phyloP scores from a whole-genome alignment of 2,797 vertebrate species.

The Neosilurus mollespiculum region DNA sequence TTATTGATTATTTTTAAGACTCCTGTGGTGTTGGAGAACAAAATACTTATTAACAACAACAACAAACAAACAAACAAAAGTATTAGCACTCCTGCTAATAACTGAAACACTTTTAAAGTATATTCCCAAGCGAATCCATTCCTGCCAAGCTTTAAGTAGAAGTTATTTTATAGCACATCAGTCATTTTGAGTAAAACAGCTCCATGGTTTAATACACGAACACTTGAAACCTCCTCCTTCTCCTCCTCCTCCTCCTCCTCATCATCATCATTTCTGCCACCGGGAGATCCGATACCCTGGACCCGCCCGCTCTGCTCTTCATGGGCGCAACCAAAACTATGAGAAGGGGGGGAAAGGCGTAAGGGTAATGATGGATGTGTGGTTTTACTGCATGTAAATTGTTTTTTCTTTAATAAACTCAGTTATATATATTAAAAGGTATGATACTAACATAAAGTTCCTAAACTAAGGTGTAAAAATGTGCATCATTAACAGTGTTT shows the following conservation, averaged over 20 bases:
- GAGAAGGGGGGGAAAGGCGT: constrained; percentile 35
- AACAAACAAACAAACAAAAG: too few species aligned
- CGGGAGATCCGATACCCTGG: constrained; percentile 69
- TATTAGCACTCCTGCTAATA: neutral
- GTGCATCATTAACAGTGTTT: neutral
- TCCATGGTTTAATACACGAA: constrained; percentile 46
- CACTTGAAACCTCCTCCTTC: constrained; percentile 51
- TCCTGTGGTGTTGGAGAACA: neutral
- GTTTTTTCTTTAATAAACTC: too few species aligned
- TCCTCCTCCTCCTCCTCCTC: constrained; percentile 29
- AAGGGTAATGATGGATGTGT: neutral
- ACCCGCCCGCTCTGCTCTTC: constrained; percentile 65
- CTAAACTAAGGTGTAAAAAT: neutral
- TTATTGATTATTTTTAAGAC: neutral
- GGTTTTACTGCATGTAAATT: too few species aligned
- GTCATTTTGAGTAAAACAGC: neutral
- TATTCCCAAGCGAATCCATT: neutral
- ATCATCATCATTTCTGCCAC: constrained; percentile 55
- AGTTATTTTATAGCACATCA: neutral
- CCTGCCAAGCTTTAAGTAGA: neutral
- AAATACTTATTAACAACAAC: neutral
- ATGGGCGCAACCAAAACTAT: constrained; percentile 58
- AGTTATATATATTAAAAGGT: too few species aligned
- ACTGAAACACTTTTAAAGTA: neutral
- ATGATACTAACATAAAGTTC: neutral